Percentiles rank a stretch among this genome's conserved stretches.
These are phyloP conservation scores for Vimba vimba DNA, from an alignment of 2,113 vertebrate genomes.

Conservation along the genomic window DNA sequence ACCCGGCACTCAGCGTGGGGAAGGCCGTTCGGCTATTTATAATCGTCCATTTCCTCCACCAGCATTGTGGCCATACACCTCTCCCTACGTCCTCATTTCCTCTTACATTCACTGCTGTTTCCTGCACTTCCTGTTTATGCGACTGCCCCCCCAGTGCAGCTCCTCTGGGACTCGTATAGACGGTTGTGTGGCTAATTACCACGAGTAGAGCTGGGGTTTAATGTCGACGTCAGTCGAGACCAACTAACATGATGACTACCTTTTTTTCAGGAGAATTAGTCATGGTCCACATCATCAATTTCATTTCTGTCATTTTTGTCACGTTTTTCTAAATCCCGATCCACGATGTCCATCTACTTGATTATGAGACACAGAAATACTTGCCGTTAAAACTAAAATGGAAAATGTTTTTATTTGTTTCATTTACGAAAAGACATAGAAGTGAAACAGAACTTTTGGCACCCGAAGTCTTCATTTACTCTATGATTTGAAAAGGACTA, in stretches of 20 bases:
- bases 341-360: background rate
- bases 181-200: slow-evolving; percentile 58
- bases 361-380: background rate
- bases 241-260: background rate
- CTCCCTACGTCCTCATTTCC: slow-evolving; percentile 70
- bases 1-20: slow-evolving; percentile 63
- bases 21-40: slow-evolving; percentile 76
- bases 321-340: no score
- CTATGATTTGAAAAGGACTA: slow-evolving; percentile 64
- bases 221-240: slow-evolving; percentile 14
- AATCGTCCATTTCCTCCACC: slow-evolving; percentile 73
- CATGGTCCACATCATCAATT: background rate
- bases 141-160: slow-evolving; percentile 1
- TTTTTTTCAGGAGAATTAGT: background rate
- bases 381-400: background rate
- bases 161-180: slow-evolving; percentile 63
- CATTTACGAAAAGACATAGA: slow-evolving; percentile 47
- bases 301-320: background rate
- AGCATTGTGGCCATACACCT: slow-evolving; percentile 72
- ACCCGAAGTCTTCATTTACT: slow-evolving; percentile 57
- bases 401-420: background rate
- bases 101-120: slow-evolving; percentile 73
- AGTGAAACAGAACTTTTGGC: background rate
- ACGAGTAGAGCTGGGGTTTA: slow-evolving; percentile 17
- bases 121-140: slow-evolving; percentile 81